These are phyloP conservation scores for Archips xylosteana DNA, from an alignment of 2,888 invertebrate species.

Conservation along the genomic window DNA sequence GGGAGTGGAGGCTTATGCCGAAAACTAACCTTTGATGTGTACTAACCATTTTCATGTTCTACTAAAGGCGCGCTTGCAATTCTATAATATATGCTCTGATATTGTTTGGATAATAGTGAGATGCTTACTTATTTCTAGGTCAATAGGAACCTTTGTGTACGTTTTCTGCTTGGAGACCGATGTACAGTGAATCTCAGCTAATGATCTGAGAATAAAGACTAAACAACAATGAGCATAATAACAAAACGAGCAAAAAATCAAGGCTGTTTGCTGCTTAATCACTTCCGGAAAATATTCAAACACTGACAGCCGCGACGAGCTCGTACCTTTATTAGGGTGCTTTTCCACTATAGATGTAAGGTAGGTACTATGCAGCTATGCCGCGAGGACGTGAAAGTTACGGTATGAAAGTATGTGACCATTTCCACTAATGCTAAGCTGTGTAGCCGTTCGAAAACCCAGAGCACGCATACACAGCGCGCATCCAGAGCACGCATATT, in stretches of 20 bases:
- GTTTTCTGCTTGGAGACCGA: not conserved
- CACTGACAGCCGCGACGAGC: not conserved
- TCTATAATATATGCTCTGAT: not conserved
- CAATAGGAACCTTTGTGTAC: not conserved
- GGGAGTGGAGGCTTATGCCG: conserved; percentile 1
- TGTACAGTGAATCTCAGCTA: not conserved
- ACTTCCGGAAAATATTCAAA: not conserved
- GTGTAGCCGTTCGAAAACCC: no score
- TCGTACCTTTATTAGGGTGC: no score
- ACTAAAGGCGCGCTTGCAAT: not conserved
- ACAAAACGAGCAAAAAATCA: not conserved
- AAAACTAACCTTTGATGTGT: conserved; percentile 24
- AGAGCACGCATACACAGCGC: no score
- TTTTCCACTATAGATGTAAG: no score
- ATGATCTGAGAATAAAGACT: not conserved
- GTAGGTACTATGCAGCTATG: no score
- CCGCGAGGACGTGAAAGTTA: no score
- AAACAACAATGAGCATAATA: conserved; percentile 11
- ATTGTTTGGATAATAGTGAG: not conserved
- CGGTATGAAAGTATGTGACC: no score
- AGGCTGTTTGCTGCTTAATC: conserved; percentile 5
- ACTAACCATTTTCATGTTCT: not conserved
- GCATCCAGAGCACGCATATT: no score
- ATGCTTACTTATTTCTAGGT: not conserved
- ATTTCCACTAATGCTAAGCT: no score